A percentile compares a stretch with the other conserved stretches of the same genome.
These are phyloP conservation scores for Schlechtendalia chinensis DNA, from an alignment of 1,140 invertebrate species.

Conservation along the genomic window DNA sequence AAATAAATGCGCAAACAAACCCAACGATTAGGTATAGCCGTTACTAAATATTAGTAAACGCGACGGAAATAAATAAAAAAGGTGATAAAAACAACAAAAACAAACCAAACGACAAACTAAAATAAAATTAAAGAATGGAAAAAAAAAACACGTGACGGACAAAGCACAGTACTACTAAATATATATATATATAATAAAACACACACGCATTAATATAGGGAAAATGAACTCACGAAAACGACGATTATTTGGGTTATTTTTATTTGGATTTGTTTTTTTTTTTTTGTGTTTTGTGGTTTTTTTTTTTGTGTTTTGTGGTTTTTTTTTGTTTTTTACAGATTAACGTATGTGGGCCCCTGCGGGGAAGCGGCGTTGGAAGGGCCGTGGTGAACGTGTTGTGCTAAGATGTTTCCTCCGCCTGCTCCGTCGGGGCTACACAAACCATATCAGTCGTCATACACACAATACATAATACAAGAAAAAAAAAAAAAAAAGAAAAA, in stretches of 20 bases:
- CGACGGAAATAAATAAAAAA: neutral
- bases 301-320: slow-evolving; percentile 54
- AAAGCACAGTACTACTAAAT: slow-evolving; percentile 51
- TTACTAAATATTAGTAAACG: neutral
- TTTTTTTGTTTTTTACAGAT: slow-evolving; percentile 68
- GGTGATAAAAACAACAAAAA: slow-evolving; percentile 36
- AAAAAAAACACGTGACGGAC: slow-evolving; percentile 51
- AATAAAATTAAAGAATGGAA: no score
- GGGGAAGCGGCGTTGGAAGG: slow-evolving; percentile 71
- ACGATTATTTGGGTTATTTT: slow-evolving; percentile 35
- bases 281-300: slow-evolving; percentile 25
- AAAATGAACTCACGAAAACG: slow-evolving; percentile 54
- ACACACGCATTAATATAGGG: slow-evolving; percentile 51
- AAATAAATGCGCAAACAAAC: slow-evolving; percentile 27
- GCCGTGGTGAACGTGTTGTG: slow-evolving; percentile 57
- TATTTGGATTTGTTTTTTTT: slow-evolving; percentile 54
- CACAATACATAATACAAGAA: slow-evolving; percentile 43
- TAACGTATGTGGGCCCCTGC: slow-evolving; percentile 88
- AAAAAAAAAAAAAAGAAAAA: no score
- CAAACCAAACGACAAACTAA: slow-evolving; percentile 49
- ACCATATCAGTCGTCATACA: slow-evolving; percentile 51
- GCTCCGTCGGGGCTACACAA: slow-evolving; percentile 51
- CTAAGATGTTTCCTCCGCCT: slow-evolving; percentile 51
- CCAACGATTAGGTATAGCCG: neutral
- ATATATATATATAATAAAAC: slow-evolving; percentile 50